Evolutionary conservation across 1,140 invertebrate species (phyloP).

Genomic region (Drosophila eugracilis): DNA sequence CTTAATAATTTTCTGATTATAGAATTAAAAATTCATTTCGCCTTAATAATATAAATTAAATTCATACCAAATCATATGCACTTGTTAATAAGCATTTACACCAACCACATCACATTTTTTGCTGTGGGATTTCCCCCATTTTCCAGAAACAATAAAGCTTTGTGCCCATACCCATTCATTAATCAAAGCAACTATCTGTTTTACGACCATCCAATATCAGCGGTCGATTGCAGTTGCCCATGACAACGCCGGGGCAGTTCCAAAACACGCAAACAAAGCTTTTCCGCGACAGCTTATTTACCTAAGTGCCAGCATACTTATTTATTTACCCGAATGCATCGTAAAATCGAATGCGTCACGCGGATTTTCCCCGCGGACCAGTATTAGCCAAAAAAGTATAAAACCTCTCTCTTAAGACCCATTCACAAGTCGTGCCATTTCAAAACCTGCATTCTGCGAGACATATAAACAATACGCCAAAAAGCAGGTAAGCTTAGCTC

Average conservation of each 20-base stretch:
- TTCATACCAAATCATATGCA: background rate
- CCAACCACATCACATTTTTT: background rate
- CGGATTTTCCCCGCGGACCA: conserved; percentile 16
- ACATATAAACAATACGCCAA: conserved; percentile 5
- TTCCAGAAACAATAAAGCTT: conserved; percentile 27
- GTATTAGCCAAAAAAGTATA: conserved; percentile 4
- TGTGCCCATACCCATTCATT: conserved; percentile 11
- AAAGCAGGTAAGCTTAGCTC: conserved; percentile 10
- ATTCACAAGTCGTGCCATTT: conserved; percentile 30
- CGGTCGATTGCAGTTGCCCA: conserved; percentile 51
- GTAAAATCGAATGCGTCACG: conserved; percentile 14
- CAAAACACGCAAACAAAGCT: conserved; percentile 55
- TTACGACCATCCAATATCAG: conserved; percentile 19
- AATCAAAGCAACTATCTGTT: conserved; percentile 34
- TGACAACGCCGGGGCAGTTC: conserved; percentile 40
- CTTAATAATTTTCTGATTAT: too few relatives aligned
- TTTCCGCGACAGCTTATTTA: conserved; percentile 20
- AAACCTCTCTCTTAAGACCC: conserved; percentile 15
- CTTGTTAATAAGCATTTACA: background rate
- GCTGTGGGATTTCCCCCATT: conserved; percentile 8
- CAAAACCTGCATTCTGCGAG: conserved; percentile 21
- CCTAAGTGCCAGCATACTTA: conserved; percentile 34
- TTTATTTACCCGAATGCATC: conserved; percentile 25
- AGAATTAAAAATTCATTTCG: too few relatives aligned
- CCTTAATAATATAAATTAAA: background rate